Evolutionary conservation across 2,888 invertebrate genomes (phyloP).

Genomic region (Cryptocephalus primarius): DNA sequence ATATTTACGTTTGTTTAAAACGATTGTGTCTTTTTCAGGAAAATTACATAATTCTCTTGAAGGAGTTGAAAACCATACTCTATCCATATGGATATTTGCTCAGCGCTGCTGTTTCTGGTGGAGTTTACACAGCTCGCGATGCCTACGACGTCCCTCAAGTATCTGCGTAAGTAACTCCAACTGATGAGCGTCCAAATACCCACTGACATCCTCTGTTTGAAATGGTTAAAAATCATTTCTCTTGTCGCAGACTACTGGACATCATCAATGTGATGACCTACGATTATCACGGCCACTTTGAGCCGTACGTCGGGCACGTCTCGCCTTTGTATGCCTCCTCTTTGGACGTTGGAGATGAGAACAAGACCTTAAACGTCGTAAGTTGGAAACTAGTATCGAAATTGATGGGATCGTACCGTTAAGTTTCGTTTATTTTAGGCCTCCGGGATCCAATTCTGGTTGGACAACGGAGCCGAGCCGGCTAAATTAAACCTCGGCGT

Average conservation of each 20-base stretch:
- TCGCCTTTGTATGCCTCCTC: conserved; percentile 47
- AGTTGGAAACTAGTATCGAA: conserved; percentile 4
- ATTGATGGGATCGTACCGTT: background rate
- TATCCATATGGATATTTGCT: conserved; percentile 18
- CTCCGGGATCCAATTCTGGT: conserved; percentile 41
- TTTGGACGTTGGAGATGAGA: conserved; percentile 27
- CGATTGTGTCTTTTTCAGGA: conserved; percentile 15
- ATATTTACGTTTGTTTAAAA: too few species aligned
- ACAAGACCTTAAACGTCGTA: conserved; percentile 15
- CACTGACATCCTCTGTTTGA: too few species aligned
- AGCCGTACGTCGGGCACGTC: conserved; percentile 50
- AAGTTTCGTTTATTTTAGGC: conserved; percentile 26
- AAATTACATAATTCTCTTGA: conserved; percentile 19
- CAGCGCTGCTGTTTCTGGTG: conserved; percentile 25
- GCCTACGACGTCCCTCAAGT: conserved; percentile 23
- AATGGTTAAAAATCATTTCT: background rate
- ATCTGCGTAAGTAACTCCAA: conserved; percentile 14
- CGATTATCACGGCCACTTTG: conserved; percentile 61
- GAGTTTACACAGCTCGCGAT: conserved; percentile 17
- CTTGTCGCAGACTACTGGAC: conserved; percentile 18
- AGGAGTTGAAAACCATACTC: conserved; percentile 19
- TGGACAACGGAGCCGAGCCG: conserved; percentile 44
- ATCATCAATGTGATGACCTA: conserved; percentile 36
- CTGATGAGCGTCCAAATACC: background rate
- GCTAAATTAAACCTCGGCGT: conserved; percentile 60